Evolutionary conservation across 1,140 invertebrate genomes (phyloP), one percentile per base, ranked within the genome.

Genomic region (Steinernema khuongi): DNA sequence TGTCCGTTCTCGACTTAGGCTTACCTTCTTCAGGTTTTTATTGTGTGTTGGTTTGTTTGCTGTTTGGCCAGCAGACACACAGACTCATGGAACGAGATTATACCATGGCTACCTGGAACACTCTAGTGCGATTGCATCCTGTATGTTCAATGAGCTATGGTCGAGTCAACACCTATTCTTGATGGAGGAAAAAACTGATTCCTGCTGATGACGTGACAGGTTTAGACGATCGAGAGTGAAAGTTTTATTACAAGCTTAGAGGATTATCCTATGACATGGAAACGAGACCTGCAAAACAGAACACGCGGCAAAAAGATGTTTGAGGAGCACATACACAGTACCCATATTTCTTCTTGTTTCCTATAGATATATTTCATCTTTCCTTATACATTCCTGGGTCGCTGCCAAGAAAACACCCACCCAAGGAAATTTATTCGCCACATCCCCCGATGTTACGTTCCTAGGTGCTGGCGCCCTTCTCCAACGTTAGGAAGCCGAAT

Each of bases 161-260:
- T 7, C 26, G 50, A 60, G 50, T 60, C 50, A 60, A 26, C 14
- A 60, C 50, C n/a, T 41, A 60, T 7, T 17, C 22, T 60, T 22
- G 50, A 22, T 60, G 2, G 4, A 60, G 22, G 50, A 26, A 60
- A 41, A 7, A 41, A 4, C 14, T 22, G 7, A 7, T 17, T 60
- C 26, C 7, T 7, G 26, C 2, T 11, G 50, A 60, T 60, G 50
- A 60, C 50, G 50, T 26, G 4, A 60, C 7, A 60, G 50, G 50
- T 60, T 60, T 60, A 60, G 4, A 26, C 14, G 26, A 22, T 14
- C 19, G 22, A 60, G 19, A 60, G 50, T 60, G 50, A 60, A 60
- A 60, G 50, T 14, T 60, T 60, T 11, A 60, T 26, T 60, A 26
- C 50, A 60, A 60, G 50, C 50, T 60, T 60, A 60, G 50, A 11